These are phyloP conservation scores for Neofelis nebulosa DNA, from an alignment of 2,113 vertebrate genomes.

Conservation along the genomic window DNA sequence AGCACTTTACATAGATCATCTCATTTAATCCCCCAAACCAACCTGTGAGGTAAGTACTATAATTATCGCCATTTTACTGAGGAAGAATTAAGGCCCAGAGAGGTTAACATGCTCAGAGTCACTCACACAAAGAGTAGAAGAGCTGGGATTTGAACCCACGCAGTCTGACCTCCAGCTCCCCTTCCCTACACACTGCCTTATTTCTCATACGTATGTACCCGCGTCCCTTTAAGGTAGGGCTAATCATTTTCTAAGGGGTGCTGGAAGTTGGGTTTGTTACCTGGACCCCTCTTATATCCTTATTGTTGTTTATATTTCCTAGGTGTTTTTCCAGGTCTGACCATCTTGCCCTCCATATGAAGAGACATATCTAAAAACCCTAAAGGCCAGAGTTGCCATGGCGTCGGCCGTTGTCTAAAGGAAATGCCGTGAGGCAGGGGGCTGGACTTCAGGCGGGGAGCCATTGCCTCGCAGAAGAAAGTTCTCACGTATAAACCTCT, in stretches of 20 bases:
- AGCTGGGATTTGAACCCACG: not conserved
- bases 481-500: constrained; percentile 84
- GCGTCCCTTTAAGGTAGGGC: not conserved
- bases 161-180: not conserved
- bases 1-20: not conserved
- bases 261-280: not conserved
- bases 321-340: constrained; percentile 99
- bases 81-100: not conserved
- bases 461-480: constrained; percentile 83
- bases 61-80: not conserved
- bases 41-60: not conserved
- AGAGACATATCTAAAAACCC: constrained; percentile 94
- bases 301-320: constrained; percentile 79
- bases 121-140: not conserved
- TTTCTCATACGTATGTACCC: not conserved
- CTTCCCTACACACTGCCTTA: not conserved
- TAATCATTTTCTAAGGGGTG: not conserved
- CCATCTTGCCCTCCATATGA: constrained; percentile 98
- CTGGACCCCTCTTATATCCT: constrained; percentile 16
- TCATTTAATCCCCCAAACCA: not conserved
- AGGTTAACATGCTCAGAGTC: not conserved
- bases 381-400: constrained; percentile 71
- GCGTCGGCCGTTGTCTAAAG: constrained; percentile 71
- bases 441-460: constrained; percentile 82
- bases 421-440: constrained; percentile 78